A percentile compares a stretch with the other conserved stretches of the same genome.
These are phyloP conservation scores for Cercocebus atys DNA, from an alignment of 2,113 vertebrate species.

Conservation along the genomic window DNA sequence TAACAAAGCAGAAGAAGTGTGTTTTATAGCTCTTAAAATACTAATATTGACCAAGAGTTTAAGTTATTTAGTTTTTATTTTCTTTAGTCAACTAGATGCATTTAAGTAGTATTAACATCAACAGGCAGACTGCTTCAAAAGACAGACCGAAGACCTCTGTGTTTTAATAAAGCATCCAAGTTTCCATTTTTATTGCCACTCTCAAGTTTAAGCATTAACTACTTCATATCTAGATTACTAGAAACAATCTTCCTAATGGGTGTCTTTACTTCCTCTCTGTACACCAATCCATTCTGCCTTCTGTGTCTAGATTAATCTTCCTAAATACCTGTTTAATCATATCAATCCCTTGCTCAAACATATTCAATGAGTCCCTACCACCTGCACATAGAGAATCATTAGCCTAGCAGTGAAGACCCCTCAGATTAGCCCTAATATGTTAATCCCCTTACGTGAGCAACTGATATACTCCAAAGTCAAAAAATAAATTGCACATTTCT, in stretches of 20 bases:
- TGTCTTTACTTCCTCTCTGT: background rate
- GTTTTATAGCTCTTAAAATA: slow-evolving; percentile 14
- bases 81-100: background rate
- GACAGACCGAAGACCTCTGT: background rate
- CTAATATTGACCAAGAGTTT: background rate
- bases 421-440: background rate
- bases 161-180: slow-evolving; percentile 25
- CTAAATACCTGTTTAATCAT: background rate
- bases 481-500: background rate
- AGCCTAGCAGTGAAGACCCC: background rate
- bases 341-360: background rate
- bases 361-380: background rate
- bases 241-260: background rate
- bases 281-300: background rate
- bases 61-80: slow-evolving; percentile 7
- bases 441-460: background rate
- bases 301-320: background rate
- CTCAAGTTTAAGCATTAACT: slow-evolving; percentile 29
- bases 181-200: background rate
- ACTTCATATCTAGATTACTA: background rate
- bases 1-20: background rate
- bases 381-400: background rate
- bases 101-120: background rate
- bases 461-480: background rate
- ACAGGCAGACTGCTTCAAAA: slow-evolving; percentile 23